Evolutionary conservation across 2,113 vertebrate species (phyloP).

Genomic region (Butorides virescens): DNA sequence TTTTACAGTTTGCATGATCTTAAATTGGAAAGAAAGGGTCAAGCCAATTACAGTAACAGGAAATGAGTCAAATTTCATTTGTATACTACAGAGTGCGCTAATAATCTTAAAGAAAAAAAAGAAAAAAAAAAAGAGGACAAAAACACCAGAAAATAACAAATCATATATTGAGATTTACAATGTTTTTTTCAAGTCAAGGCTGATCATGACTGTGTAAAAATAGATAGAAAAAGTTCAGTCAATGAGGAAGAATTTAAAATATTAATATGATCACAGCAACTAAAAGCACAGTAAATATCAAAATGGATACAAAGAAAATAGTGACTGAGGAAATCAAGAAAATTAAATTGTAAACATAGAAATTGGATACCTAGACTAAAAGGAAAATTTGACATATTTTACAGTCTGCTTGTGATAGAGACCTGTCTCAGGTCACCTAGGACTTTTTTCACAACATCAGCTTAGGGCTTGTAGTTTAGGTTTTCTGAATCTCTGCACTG

Average conservation of each 20-base stretch:
- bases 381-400: background rate
- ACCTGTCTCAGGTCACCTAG: background rate
- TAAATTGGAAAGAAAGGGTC: background rate
- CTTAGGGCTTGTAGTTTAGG: background rate
- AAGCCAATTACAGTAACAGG: background rate
- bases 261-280: background rate
- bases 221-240: background rate
- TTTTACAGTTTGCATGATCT: background rate
- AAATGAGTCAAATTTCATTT: background rate
- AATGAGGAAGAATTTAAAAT: background rate
- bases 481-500: background rate
- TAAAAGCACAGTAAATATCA: background rate
- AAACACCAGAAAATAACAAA: background rate
- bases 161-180: background rate
- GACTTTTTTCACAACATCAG: background rate
- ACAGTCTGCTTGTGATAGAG: background rate
- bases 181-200: background rate
- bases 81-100: background rate
- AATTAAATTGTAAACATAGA: background rate
- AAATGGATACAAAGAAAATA: background rate
- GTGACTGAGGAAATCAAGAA: background rate
- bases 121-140: background rate
- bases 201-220: background rate
- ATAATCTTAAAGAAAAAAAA: background rate
- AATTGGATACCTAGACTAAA: background rate